Conservation (phyloP, 1,140 invertebrate genomes). For the Drosophila truncata region DNA sequence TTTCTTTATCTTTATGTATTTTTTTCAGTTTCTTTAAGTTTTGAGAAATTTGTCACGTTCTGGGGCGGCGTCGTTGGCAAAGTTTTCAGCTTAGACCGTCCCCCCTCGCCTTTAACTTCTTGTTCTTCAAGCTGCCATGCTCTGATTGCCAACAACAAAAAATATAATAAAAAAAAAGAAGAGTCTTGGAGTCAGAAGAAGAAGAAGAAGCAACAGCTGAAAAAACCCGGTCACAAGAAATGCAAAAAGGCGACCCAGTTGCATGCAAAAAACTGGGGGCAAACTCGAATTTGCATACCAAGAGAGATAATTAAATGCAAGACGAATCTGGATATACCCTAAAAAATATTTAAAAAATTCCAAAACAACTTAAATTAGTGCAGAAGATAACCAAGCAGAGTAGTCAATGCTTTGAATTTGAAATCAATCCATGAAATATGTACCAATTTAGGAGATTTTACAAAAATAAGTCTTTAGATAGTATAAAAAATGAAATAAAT, state of each 20-base stretch:
- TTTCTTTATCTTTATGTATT: not conserved
- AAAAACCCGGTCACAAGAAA: constrained; percentile 43
- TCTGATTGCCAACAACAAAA: constrained; percentile 55
- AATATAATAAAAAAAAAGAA: not conserved
- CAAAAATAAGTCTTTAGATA: too few relatives aligned
- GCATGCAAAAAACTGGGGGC: constrained; percentile 24
- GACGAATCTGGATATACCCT: not conserved
- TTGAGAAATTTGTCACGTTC: constrained; percentile 79
- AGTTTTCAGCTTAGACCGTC: constrained; percentile 22
- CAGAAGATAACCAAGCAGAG: not conserved
- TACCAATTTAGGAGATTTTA: not conserved
- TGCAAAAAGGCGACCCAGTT: constrained; percentile 47
- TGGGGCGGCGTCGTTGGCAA: constrained; percentile 48
- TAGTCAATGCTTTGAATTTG: not conserved
- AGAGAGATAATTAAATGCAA: not conserved
- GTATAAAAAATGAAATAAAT: too few relatives aligned
- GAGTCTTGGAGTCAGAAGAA: constrained; percentile 30
- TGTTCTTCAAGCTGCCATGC: constrained; percentile 45
- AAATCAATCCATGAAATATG: not conserved
- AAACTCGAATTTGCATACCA: constrained; percentile 30
- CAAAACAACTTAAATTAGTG: not conserved
- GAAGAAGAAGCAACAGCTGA: constrained; percentile 9
- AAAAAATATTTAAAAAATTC: too few relatives aligned
- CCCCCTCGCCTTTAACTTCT: not conserved
- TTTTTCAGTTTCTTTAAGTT: constrained; percentile 35